A percentile compares a stretch with the other conserved stretches of the same genome.
Conservation (phyloP, 2,797 vertebrate species). For the Danio jaintianensis region DNA sequence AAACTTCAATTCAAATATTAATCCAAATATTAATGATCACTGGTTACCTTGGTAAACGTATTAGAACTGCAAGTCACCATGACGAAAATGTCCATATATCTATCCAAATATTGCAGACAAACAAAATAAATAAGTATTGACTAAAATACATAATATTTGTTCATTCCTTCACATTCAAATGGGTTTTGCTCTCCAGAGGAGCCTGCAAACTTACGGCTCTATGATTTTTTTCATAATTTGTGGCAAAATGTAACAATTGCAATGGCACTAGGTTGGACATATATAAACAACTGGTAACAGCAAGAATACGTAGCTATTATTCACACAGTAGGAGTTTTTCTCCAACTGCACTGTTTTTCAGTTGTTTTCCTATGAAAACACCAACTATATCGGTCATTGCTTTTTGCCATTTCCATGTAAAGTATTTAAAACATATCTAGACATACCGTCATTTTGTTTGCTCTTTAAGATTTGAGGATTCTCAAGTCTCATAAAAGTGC, state of each 20-base stretch:
- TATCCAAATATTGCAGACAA: background rate
- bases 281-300: no score
- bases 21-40: constrained; percentile 1
- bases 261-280: no score
- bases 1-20: background rate
- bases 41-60: background rate
- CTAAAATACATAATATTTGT: constrained; percentile 4
- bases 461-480: background rate
- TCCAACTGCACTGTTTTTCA: background rate
- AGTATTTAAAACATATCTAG: background rate
- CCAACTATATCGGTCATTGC: no score
- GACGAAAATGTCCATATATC: background rate
- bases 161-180: constrained; percentile 16
- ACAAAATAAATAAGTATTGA: constrained; percentile 20
- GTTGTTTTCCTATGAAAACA: no score
- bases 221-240: background rate
- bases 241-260: background rate
- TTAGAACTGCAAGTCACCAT: background rate
- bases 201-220: background rate
- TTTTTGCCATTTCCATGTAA: background rate
- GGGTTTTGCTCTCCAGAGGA: background rate
- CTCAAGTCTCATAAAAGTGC: background rate
- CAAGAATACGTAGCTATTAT: background rate
- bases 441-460: background rate
- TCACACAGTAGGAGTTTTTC: background rate